Base-by-base conservation (phyloP, 1,140 invertebrate genomes). In the Brachionus calyciflorus region DNA sequence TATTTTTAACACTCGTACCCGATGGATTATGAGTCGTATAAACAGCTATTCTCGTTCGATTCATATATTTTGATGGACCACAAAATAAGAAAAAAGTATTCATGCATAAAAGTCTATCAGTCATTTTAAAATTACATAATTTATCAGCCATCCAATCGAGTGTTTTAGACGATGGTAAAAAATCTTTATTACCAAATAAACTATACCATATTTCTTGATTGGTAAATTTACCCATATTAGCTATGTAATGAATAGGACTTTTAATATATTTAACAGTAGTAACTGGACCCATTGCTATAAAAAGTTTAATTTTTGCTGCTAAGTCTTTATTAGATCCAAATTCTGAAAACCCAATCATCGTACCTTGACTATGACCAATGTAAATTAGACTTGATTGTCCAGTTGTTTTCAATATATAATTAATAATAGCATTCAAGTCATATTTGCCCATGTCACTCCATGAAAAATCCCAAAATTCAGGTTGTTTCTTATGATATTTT, bases 21-120 rank as follows among this genome's bases (percentile, higher is more conserved):
- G 92, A 91, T 4, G 94, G 94, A 3, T 89, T 89, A 82, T 96
- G 91, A 9, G 89, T 88, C 2, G 91, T 82, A 80, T 93, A 91
- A 0, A 91, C 87, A 0, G 91, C 82, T 7, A 83, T 51, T 46
- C 82, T 63, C 3, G 78, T 69, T 19, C 26, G 46, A 76, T 83
- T 83, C 12, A 82, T 28, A 14, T 81, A 49, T 21, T 79, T 78
- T 2, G 24, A 57, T 63, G 78, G 80, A 17, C 83, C 83, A 10
- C 77, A 78, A 0, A 83, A 19, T 17, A 82, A 33, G 57, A 82
- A 82, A 0, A 84, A 51, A 12, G 81, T 30, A 49, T 82, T 80
- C 19, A 78, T 79, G 80, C 83, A 84, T 12, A 82, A 21, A 4
- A 75, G 9, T 37, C 76, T 19, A 55, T 65, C 24, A 68, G 24